Evolutionary conservation across 2,797 vertebrate genomes (phyloP).

Genomic region (Monodelphis domestica): DNA sequence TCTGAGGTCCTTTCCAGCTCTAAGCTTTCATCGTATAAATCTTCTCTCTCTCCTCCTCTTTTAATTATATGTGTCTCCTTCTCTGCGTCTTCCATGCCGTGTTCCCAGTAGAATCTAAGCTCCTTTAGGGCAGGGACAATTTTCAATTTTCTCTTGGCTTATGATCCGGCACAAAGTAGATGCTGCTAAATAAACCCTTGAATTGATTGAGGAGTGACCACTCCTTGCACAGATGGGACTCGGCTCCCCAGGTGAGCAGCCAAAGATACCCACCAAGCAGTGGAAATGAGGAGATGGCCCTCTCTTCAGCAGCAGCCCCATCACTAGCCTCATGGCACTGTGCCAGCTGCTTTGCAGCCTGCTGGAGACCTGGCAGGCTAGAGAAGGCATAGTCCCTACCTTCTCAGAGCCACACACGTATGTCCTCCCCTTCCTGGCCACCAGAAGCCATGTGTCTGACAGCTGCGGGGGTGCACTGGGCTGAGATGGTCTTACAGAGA

Average conservation of each 20-base stretch:
- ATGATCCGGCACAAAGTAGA: not conserved
- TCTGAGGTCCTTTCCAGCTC: not conserved
- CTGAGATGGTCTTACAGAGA: not conserved
- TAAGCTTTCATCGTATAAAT: not conserved
- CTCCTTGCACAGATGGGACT: not conserved
- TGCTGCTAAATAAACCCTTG: not conserved
- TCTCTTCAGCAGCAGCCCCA: not conserved
- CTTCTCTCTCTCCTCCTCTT: not conserved
- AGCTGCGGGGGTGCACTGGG: constrained; percentile 20
- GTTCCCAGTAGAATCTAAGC: not conserved
- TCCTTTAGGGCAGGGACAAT: not conserved
- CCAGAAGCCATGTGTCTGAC: constrained; percentile 36
- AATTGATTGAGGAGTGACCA: not conserved
- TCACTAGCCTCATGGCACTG: constrained; percentile 41
- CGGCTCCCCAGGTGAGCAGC: not conserved
- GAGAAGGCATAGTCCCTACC: not conserved
- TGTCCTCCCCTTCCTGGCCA: constrained; percentile 8
- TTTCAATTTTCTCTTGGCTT: not conserved
- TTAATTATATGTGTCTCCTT: not conserved
- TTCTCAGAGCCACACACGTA: not conserved
- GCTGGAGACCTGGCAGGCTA: not conserved
- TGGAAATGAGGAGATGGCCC: not conserved
- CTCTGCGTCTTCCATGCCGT: not conserved
- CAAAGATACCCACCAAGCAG: not conserved
- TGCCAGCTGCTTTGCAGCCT: constrained; percentile 1